Evolutionary conservation across 2,113 vertebrate genomes (phyloP), one percentile per base, ranked within the genome.

Genomic region (Myotis brandtii): DNA sequence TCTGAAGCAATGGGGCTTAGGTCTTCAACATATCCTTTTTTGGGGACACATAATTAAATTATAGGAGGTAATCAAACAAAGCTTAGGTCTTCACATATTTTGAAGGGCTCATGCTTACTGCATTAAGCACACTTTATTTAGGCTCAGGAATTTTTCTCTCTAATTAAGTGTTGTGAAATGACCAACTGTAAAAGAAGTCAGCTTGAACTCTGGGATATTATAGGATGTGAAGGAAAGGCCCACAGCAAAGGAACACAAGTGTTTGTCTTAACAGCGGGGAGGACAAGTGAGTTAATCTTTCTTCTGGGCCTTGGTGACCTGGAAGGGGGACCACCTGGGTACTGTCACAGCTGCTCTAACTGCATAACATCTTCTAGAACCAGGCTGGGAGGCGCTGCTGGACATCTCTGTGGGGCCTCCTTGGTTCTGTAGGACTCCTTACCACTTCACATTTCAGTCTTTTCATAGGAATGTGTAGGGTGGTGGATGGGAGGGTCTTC

Each of bases 121-220:
- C 5, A 6, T 10, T 89, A 70, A 89, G 43, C n/a, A 37, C 3
- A 79, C 54, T 77, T 93, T 67, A 48, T 77, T 91, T 67, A 86
- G 46, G 34, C 66, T 91, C 59, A 34, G n/a, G 25, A 86, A 76
- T 67, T 20, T 83, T 72, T 96, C 48, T 43, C 52, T 94, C 9
- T 32, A 91, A 32, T 66, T 52, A 72, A 89, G 62, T 81, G 1
- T 75, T 82, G 17, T 40, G 17, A 16, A 85, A 79, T 77, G 48
- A 75, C 2, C 54, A 62, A 32, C 27, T n/a, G 30, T 89, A 40
- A 82, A 81, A 91, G 62, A 80, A 77, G 6, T 91, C 54, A 90
- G 40, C 27, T 88, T 95, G n/a, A 64, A 82, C 64, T 96, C 82
- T 82, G 46, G 48, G 48, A 67, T 48, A 27, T 34, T 50, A 62